Evolutionary conservation across 2,113 vertebrate genomes (phyloP).

Genomic region (Oreochromis aureus): DNA sequence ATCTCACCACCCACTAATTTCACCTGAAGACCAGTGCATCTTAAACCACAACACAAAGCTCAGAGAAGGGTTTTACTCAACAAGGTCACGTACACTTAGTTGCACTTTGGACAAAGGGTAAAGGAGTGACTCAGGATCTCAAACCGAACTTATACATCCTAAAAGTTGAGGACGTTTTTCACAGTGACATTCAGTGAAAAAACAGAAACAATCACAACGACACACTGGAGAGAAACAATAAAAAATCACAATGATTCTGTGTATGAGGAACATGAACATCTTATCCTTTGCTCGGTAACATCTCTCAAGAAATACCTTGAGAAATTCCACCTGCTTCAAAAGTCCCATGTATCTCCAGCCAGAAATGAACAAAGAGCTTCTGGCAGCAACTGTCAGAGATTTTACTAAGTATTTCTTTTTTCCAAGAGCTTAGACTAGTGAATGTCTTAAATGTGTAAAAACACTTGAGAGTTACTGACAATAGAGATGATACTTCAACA

Average conservation of each 20-base stretch:
- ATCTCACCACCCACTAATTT: neutral
- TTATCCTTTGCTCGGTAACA: neutral
- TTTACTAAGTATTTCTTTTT: neutral
- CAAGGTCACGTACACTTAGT: neutral
- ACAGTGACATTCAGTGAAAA: neutral
- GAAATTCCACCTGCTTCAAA: neutral
- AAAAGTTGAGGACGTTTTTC: neutral
- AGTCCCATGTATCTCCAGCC: neutral
- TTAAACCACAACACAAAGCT: neutral
- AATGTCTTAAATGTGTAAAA: neutral
- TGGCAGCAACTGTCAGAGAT: neutral
- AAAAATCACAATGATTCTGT: neutral
- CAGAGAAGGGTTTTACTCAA: neutral
- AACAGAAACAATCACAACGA: neutral
- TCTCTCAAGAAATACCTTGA: neutral
- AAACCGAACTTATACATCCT: neutral
- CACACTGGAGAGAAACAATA: neutral
- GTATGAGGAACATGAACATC: neutral
- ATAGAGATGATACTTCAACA: neutral
- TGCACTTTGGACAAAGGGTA: neutral
- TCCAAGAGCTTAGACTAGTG: neutral
- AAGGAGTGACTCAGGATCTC: neutral
- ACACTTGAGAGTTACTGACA: neutral
- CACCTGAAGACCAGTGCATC: neutral
- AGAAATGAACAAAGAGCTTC: neutral